Evolutionary conservation across 2,797 vertebrate species (phyloP), one percentile per base, ranked within the genome.

Genomic region (Enteromius paludinosus): DNA sequence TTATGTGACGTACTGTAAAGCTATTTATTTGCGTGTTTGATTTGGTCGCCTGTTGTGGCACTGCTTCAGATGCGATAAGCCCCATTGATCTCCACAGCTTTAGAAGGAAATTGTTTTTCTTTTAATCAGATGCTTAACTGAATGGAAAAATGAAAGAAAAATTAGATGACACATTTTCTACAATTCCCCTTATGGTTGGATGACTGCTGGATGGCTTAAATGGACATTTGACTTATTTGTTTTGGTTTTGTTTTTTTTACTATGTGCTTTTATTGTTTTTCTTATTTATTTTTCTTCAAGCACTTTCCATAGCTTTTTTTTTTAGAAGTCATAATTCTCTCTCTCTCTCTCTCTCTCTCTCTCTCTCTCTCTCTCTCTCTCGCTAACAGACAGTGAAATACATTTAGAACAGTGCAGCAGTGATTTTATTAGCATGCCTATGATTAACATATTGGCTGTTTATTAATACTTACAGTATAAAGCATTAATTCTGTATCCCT

Each of bases 71-170:
- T 84, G 86, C 47, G 52, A 90, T 90, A 88, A 89, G 87, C 88
- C 83, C 80, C 90, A 89, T 91, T 90, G 87, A 91, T 92, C 89
- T 91, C 85, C 45, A 10, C 61, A 64, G 87, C 86, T 85, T 80
- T 74, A 35, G 79, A 77, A 89, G 90, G 84, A 93, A 93, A 89
- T 92, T 85, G 89, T 89, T 91, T 93, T 90, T 84, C 78, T 79
- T 90, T 89, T 87, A 92, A 91, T 92, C 87, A 89, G 87, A 92
- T 86, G 64, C 84, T 75, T 81, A 89, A 91, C 87, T 90, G 86
- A 89, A 81, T 89, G 78, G 71, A 83, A 84, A 88, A 90, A 89
- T 86, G 72, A 87, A 91, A 85, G 54, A 83, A 77, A 89, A 88
- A 86, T 78, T 84, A 83, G 88, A 85, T 87, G 79, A 83, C 56